These are phyloP conservation scores for Smutsia temminckii DNA, from an alignment of 2,797 vertebrate species.

Conservation along the genomic window DNA sequence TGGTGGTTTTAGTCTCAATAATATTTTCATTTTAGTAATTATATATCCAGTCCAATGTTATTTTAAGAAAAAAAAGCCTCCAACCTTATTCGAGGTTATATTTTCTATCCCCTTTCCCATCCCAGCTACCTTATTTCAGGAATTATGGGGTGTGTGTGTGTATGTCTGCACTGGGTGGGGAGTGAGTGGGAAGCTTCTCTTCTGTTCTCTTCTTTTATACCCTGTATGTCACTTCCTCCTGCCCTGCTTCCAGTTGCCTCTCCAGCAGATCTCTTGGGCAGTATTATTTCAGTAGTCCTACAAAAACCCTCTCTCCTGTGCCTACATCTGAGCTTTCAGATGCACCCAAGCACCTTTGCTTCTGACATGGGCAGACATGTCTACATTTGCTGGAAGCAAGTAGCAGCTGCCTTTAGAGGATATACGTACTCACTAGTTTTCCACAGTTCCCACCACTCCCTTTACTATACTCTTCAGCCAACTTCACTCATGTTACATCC, in stretches of 20 bases:
- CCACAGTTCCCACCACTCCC: neutral
- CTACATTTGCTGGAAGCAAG: neutral
- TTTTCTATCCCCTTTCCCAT: neutral
- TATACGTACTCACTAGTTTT: fast-evolving
- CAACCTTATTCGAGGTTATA: neutral
- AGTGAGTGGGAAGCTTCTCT: neutral
- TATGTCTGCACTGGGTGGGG: neutral
- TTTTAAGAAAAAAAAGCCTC: neutral
- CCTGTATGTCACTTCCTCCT: neutral
- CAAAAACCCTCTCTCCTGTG: neutral
- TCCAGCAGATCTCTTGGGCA: neutral
- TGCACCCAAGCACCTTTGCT: neutral
- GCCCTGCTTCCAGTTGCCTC: neutral
- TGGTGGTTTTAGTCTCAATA: neutral
- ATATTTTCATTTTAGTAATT: neutral
- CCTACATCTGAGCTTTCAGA: neutral
- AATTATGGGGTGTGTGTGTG: neutral
- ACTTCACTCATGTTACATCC: neutral
- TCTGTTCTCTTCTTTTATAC: neutral
- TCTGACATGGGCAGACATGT: neutral
- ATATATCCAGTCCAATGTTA: neutral
- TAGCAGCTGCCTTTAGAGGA: neutral
- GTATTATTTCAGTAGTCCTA: neutral
- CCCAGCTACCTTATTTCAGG: neutral
- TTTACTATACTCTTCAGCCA: neutral